phyloP scores from a whole-genome alignment of 2,888 invertebrate genomes.

The Trissonchulus sp. region DNA sequence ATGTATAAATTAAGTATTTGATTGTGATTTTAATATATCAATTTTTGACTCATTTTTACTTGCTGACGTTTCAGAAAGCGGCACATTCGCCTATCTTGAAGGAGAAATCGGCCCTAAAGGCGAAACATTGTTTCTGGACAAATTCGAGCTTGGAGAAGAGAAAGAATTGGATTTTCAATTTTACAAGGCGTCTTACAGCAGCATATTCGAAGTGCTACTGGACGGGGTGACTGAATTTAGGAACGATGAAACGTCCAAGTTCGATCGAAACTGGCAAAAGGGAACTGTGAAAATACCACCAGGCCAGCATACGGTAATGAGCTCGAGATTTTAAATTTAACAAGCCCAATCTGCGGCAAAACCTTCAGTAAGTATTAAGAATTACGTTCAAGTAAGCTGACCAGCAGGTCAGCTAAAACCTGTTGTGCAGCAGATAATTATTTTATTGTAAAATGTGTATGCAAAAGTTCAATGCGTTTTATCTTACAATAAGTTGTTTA shows the following conservation, averaged over 20 bases:
- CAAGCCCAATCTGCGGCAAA: too few relatives aligned
- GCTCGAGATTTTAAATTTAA: too few relatives aligned
- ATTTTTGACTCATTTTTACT: not conserved
- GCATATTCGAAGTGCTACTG: not conserved
- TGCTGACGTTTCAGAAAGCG: not conserved
- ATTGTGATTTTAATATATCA: too few relatives aligned
- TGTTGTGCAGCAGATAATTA: too few relatives aligned
- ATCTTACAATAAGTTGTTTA: too few relatives aligned
- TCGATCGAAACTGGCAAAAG: not conserved
- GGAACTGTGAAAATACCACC: not conserved
- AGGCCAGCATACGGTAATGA: not conserved
- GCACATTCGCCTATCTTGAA: not conserved
- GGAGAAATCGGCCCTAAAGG: not conserved
- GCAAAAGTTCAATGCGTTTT: too few relatives aligned
- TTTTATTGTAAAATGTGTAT: too few relatives aligned
- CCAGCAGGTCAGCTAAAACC: too few relatives aligned
- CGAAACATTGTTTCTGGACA: not conserved
- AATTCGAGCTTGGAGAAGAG: not conserved
- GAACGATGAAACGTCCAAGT: not conserved
- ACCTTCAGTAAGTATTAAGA: too few relatives aligned
- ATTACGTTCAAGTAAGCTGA: too few relatives aligned
- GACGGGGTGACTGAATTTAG: not conserved
- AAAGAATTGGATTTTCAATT: not conserved
- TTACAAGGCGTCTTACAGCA: not conserved
- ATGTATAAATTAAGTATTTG: too few relatives aligned